Base-by-base conservation (phyloP, 2,888 invertebrate species). In the Eurois occulta region DNA sequence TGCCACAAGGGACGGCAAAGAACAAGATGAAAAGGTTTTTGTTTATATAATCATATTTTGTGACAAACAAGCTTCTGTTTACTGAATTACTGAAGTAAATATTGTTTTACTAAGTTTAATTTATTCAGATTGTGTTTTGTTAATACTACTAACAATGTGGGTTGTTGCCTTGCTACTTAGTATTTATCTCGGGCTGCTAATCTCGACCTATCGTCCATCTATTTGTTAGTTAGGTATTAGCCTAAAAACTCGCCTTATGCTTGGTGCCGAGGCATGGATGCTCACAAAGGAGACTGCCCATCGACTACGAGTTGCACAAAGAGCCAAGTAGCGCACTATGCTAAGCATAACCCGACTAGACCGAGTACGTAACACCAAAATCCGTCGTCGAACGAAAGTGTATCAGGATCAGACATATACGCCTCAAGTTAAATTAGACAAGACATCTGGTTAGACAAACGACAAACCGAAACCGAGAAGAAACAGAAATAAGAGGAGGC, bases 101-200 rank as follows among this genome's bases (percentile, higher is more conserved):
- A 62, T 35, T 62, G 35, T 94, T 81, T 62, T 62, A 62, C 62
- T 11, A 11, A 4, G 35, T 62, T 35, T 62, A 35, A 62, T 62
- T 62, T 62, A 62, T 62, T 62, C 21, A 62, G 35, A 35, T 62
- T 35, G 21, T 62, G 60, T 21, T 62, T 62, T 62, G 10, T 21
- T 32, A 60, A 58, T 58, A 16, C 55, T 58, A 16, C 16, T 60
- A 60, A 60, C 60, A 32, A 60, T 21, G 60, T 60, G 60, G 21
- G 32, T 32, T 60, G 60, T 60, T 60, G 18, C 8, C 2, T 8
- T 32, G 32, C 21, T 32, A 32, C 3, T 58, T 18, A 32, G 32
- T 28, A 18, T 32, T 60, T 60, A 32, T 32, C 32, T 1, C 32
- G 32, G 18, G 18, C 2, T 18, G 32, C 60, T 32, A 18, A 18